Evolutionary conservation across 1,140 invertebrate genomes (phyloP).

Genomic region (Periplaneta americana): DNA sequence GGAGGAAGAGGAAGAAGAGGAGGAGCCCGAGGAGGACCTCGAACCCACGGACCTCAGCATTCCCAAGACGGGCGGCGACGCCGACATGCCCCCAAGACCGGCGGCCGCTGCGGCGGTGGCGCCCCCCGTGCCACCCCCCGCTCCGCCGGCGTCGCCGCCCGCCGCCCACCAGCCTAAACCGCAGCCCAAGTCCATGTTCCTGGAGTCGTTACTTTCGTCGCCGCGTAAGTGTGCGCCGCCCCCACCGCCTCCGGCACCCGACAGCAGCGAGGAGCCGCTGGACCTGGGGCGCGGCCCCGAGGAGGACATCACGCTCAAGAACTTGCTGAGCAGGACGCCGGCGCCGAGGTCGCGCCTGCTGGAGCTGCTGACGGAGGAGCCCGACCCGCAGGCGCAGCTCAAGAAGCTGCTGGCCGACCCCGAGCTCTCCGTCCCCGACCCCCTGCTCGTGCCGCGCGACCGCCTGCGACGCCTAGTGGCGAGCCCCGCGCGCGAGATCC

Average conservation of each 20-base stretch:
- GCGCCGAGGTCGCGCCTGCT: conserved; percentile 31
- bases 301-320: conserved; percentile 41
- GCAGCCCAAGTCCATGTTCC: conserved; percentile 20
- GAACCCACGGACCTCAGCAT: conserved; percentile 16
- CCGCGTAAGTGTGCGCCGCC: conserved; percentile 19
- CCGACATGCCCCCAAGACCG: neutral
- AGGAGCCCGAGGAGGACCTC: neutral
- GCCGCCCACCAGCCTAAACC: conserved; percentile 13
- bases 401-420: conserved; percentile 61
- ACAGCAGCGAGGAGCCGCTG: conserved; percentile 22
- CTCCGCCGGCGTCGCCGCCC: conserved; percentile 7
- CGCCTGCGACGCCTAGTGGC: conserved; percentile 62
- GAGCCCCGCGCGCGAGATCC: conserved; percentile 68
- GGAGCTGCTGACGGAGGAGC: conserved; percentile 39
- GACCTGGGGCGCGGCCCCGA: conserved; percentile 47
- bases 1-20: conserved; percentile 10
- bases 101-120: conserved; percentile 19
- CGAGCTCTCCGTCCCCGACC: conserved; percentile 69
- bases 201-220: conserved; percentile 24
- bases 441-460: conserved; percentile 69
- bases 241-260: neutral
- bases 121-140: conserved; percentile 16
- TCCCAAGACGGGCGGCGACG: conserved; percentile 2
- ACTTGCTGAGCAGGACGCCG: conserved; percentile 24
- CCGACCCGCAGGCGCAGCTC: conserved; percentile 63